Percentiles rank a stretch among this genome's conserved stretches.
Evolutionary conservation across 1,140 invertebrate genomes (phyloP).

Genomic region (Drosophila nikananu): DNA sequence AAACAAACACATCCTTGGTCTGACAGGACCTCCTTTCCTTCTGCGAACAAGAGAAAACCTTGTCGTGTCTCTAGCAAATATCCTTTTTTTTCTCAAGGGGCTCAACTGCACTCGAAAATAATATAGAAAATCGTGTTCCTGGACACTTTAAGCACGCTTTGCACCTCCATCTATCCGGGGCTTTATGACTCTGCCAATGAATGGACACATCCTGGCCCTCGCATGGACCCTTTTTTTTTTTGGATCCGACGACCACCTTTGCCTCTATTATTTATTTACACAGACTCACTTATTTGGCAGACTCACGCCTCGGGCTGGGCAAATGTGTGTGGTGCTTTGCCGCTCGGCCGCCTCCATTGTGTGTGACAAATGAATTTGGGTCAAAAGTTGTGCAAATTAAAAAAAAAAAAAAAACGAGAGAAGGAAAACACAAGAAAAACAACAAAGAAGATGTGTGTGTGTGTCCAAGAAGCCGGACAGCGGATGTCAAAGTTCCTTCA

Average conservation of each 20-base stretch:
- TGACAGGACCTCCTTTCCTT: neutral
- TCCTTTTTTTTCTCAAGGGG: too few species aligned
- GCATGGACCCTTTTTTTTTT: conserved; percentile 5
- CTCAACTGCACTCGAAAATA: conserved; percentile 7
- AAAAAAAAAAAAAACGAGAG: conserved; percentile 18
- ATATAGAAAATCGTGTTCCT: conserved; percentile 10
- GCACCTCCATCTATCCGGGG: conserved; percentile 33
- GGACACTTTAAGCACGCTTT: conserved; percentile 19
- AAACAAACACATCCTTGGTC: too few species aligned
- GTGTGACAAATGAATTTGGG: conserved; percentile 81
- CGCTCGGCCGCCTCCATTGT: conserved; percentile 53
- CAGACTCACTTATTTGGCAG: conserved; percentile 11
- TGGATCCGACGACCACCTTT: conserved; percentile 1
- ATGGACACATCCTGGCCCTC: conserved; percentile 29
- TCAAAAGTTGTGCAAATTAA: conserved; percentile 81
- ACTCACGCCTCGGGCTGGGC: conserved; percentile 10
- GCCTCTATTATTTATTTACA: conserved; percentile 74
- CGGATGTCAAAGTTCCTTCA: conserved; percentile 58
- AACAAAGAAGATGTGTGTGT: neutral
- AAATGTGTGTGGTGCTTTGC: conserved; percentile 48
- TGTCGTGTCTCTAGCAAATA: neutral
- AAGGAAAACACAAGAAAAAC: too few species aligned
- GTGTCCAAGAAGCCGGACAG: neutral
- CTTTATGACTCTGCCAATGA: conserved; percentile 52
- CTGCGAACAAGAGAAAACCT: neutral